Percentiles rank a stretch among this genome's conserved stretches.
These are phyloP conservation scores for Struthio camelus DNA, from an alignment of 2,113 vertebrate species.

Conservation along the genomic window DNA sequence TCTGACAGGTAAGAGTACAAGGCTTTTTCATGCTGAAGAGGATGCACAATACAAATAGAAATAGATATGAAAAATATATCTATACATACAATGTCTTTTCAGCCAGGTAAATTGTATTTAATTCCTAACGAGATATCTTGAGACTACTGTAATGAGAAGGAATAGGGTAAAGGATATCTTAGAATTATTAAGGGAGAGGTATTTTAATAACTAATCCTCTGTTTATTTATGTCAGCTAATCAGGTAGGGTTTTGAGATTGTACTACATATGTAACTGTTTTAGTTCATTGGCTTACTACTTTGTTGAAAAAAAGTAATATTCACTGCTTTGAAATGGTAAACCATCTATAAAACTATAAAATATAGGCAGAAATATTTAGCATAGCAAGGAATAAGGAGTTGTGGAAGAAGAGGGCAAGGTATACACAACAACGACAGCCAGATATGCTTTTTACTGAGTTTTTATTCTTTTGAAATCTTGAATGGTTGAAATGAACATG, in stretches of 20 bases:
- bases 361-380: neutral
- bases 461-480: neutral
- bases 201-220: neutral
- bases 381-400: no score
- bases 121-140: neutral
- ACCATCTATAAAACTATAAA: neutral
- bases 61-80: neutral
- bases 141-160: neutral
- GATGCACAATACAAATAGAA: neutral
- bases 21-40: neutral
- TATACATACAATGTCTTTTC: neutral
- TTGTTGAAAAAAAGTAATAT: neutral
- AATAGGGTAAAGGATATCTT: neutral
- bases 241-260: neutral
- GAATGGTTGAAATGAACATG: neutral
- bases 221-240: neutral
- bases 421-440: neutral
- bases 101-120: neutral
- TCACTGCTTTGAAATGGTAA: neutral
- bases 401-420: neutral
- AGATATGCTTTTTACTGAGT: no score
- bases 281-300: neutral
- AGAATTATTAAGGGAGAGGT: neutral
- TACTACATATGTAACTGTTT: neutral
- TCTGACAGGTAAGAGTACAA: neutral